These are phyloP conservation scores for Siphamia tubifer DNA, from an alignment of 2,113 vertebrate species.

Conservation along the genomic window DNA sequence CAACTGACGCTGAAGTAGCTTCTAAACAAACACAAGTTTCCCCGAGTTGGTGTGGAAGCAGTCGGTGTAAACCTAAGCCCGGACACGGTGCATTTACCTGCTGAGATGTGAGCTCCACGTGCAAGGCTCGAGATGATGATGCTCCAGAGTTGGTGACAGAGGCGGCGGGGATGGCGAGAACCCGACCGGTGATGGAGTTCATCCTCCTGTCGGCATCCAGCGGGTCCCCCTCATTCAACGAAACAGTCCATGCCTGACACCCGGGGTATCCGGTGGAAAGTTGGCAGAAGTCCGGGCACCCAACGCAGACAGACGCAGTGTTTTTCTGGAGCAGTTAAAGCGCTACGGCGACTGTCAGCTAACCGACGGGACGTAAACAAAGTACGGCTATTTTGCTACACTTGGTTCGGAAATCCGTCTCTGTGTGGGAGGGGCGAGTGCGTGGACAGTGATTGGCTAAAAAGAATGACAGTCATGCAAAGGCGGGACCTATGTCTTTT, in stretches of 20 bases:
- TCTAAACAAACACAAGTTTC: not conserved
- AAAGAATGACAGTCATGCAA: not conserved
- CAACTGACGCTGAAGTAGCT: not conserved
- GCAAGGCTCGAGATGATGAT: conserved; percentile 85
- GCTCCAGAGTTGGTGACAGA: conserved; percentile 81
- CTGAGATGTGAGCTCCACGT: conserved; percentile 94
- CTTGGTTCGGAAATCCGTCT: conserved; percentile 73
- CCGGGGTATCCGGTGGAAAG: not conserved
- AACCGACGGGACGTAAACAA: conserved; percentile 78
- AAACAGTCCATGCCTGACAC: conserved; percentile 51
- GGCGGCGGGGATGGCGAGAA: conserved; percentile 75
- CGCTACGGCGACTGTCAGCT: conserved; percentile 53
- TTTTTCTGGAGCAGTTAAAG: not conserved
- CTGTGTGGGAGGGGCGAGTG: conserved; percentile 20
- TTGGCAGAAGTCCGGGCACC: not conserved
- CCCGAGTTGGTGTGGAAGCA: not conserved
- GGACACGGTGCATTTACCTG: conserved; percentile 79
- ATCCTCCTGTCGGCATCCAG: conserved; percentile 79
- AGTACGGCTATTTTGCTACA: conserved; percentile 64
- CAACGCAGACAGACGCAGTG: not conserved
- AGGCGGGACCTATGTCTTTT: not conserved
- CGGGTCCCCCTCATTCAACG: conserved; percentile 71
- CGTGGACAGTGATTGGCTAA: conserved; percentile 52
- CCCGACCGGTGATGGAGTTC: conserved; percentile 84
- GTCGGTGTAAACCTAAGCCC: not conserved